Percentiles rank a stretch among this genome's conserved stretches.
Conservation (phyloP, 2,797 vertebrate species). For the Carapus acus region DNA sequence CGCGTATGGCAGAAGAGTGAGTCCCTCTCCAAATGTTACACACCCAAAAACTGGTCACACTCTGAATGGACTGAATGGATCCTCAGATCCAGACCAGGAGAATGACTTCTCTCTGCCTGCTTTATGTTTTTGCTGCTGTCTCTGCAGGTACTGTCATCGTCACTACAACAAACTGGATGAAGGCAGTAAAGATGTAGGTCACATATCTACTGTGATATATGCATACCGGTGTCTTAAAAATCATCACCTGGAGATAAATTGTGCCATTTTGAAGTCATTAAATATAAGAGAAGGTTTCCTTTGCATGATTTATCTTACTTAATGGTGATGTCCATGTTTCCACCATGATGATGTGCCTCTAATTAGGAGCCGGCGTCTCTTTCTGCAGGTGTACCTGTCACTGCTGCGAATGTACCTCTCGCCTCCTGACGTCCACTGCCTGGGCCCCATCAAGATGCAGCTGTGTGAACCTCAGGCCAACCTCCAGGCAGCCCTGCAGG, state of each 20-base stretch:
- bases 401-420: slow-evolving; percentile 97
- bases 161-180: slow-evolving; percentile 86
- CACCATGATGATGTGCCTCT: no score
- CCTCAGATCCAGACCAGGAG: no score
- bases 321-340: no score
- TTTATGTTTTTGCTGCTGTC: slow-evolving; percentile 1
- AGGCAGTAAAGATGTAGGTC: slow-evolving; percentile 90
- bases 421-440: slow-evolving; percentile 89
- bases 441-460: slow-evolving; percentile 97
- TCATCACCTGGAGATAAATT: no score
- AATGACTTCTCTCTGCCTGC: no score
- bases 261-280: no score
- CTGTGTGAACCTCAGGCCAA: slow-evolving; percentile 88
- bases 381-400: slow-evolving; percentile 88
- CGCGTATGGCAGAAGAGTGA: slow-evolving; percentile 92
- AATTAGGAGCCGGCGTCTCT: background rate
- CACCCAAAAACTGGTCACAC: background rate
- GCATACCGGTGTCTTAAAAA: no score
- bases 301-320: no score
- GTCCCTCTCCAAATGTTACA: slow-evolving; percentile 31
- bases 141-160: slow-evolving; percentile 87
- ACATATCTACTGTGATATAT: no score
- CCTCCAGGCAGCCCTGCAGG: slow-evolving; percentile 87
- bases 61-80: background rate
- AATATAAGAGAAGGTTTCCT: no score